Percentiles rank a stretch among this genome's conserved stretches.
Conservation (phyloP, 2,888 invertebrate species). For the Dioctria linearis region DNA sequence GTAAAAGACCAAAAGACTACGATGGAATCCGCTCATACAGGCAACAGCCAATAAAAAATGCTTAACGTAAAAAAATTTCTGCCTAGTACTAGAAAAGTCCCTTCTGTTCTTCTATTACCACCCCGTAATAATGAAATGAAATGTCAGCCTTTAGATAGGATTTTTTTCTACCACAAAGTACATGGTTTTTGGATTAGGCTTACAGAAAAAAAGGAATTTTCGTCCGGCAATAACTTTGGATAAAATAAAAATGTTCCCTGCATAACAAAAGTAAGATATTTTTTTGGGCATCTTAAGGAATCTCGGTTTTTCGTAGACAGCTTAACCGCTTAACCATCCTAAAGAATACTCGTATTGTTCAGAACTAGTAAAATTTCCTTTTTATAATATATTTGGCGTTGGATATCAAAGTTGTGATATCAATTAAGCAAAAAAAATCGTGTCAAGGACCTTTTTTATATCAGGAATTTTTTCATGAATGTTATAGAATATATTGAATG, state of each 20-base stretch:
- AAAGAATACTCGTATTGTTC: constrained; percentile 2
- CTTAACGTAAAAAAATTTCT: constrained; percentile 50
- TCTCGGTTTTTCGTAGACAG: constrained; percentile 33
- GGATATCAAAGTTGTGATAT: too few relatives aligned
- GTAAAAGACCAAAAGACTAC: constrained; percentile 43
- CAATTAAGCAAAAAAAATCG: too few relatives aligned
- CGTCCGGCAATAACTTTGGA: constrained; percentile 51
- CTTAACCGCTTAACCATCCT: constrained; percentile 44
- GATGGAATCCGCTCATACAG: constrained; percentile 44
- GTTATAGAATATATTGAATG: too few relatives aligned
- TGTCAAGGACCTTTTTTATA: too few relatives aligned
- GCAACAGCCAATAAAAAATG: constrained; percentile 47
- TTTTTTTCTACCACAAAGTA: constrained; percentile 48
- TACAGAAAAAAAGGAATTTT: constrained; percentile 23
- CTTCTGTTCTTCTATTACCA: constrained; percentile 50
- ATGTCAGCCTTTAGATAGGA: constrained; percentile 54
- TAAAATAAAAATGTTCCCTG: constrained; percentile 52
- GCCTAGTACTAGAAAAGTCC: constrained; percentile 18
- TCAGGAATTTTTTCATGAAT: too few relatives aligned
- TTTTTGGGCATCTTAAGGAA: constrained; percentile 27
- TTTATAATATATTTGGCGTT: background rate
- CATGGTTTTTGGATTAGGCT: constrained; percentile 55
- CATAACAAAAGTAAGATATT: constrained; percentile 42
- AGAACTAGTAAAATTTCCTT: constrained; percentile 17
- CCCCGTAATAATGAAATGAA: constrained; percentile 55